Percentiles rank a stretch among this genome's conserved stretches.
These are phyloP conservation scores for Urocitellus parryii DNA, from an alignment of 2,113 vertebrate genomes.

Conservation along the genomic window DNA sequence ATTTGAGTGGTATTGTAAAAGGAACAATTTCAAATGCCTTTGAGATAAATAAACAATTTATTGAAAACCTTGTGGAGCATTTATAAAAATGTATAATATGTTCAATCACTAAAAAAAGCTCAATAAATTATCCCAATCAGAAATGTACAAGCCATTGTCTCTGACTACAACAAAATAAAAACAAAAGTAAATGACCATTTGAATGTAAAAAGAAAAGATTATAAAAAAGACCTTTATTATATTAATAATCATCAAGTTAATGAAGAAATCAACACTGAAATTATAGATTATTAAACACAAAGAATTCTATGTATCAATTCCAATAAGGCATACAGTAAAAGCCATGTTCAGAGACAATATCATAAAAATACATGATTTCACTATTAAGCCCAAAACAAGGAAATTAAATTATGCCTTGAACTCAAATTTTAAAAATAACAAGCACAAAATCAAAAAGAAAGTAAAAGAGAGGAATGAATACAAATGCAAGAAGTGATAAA, in stretches of 20 bases:
- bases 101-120: conserved; percentile 33
- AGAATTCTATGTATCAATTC: neutral
- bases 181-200: conserved; percentile 42
- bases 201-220: conserved; percentile 13
- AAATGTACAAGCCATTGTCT: neutral
- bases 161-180: conserved; percentile 53
- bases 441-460: conserved; percentile 27
- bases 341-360: conserved; percentile 10
- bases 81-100: conserved; percentile 53
- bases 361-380: conserved; percentile 47
- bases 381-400: conserved; percentile 21
- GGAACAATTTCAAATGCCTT: conserved; percentile 25
- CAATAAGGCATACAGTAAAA: neutral
- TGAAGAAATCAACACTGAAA: conserved; percentile 41
- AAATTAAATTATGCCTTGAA: conserved; percentile 47
- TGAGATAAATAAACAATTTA: conserved; percentile 45
- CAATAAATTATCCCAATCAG: conserved; percentile 11
- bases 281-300: conserved; percentile 33
- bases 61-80: conserved; percentile 41
- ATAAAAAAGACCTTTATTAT: conserved; percentile 26
- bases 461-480: neutral
- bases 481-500: conserved; percentile 31
- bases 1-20: neutral
- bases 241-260: conserved; percentile 31
- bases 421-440: conserved; percentile 51